Evolutionary conservation across 2,888 invertebrate genomes (phyloP), one percentile per base, ranked within the genome.

Genomic region (Unio delphinus): DNA sequence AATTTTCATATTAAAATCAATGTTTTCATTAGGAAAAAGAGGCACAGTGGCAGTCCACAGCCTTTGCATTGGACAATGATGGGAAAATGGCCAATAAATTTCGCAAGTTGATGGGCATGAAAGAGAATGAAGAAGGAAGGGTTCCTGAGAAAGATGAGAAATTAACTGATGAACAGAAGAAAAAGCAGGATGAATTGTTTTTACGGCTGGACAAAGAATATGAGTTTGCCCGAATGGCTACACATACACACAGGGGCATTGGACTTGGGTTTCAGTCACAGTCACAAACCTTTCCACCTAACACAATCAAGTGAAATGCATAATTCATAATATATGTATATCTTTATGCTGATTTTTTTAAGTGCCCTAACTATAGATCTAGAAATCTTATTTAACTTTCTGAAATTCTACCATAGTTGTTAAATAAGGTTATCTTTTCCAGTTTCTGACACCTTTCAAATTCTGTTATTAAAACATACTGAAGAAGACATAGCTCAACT

Each of bases 21-120:
- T 26, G 26, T 58, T 66, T 68, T 34, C 75, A 78, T 67, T 72
- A 83, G 77, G 84, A 84, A 55, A 81, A 81, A 30, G 80, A 83
- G 64, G 78, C 78, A 17, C 85, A 87, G 73, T 89, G 88, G 89
- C 81, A 86, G 65, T 80, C 79, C 0, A 79, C 81, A 18, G 82
- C 81, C 76, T 80, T 83, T 45, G 78, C 78, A 76, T 95, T 96
- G 89, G 97, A 98, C 90, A 93, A 94, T 30, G 97, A 97, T 90
- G 97, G 97, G 75, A 95, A 95, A 90, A 95, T 96, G 83, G 95
- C 96, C 0, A 95, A 95, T 70, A 99, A 98, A 91, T 99, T 99
- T 91, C 95, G 97, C 91, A 93, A 98, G 76, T 92, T 99, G 63
- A 98, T 99, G 98, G 98, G 98, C 64, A 97, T 98, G 76, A 95